Conservation (phyloP, 2,113 vertebrate species). For the Macrotis lagotis region DNA sequence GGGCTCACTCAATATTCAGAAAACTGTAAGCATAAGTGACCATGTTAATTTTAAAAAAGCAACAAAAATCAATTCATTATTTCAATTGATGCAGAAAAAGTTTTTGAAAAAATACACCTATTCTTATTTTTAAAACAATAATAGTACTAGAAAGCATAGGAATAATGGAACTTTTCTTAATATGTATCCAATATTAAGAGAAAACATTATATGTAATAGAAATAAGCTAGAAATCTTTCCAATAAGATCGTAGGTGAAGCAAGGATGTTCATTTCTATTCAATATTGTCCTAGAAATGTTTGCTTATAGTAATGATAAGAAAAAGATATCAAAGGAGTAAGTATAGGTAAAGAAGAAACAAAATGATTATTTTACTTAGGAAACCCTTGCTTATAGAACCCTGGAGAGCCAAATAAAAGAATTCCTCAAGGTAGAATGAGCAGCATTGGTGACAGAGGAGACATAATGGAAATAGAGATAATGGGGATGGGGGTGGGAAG, state of each 20-base stretch:
- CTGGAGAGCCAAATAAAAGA: neutral
- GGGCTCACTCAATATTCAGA: neutral
- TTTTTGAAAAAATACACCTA: neutral
- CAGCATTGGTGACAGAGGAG: neutral
- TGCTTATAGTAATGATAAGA: neutral
- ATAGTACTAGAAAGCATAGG: neutral
- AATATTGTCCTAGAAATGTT: neutral
- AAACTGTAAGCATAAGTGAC: neutral
- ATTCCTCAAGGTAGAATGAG: neutral
- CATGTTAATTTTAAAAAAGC: neutral
- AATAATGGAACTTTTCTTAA: neutral
- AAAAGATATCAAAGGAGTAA: neutral
- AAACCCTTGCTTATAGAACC: too few species aligned
- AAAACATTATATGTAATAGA: neutral
- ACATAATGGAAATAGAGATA: too few species aligned
- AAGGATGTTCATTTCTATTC: neutral
- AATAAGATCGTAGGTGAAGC: neutral
- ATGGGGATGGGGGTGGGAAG: too few species aligned
- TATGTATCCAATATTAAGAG: neutral
- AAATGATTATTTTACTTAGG: neutral
- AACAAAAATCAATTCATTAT: neutral
- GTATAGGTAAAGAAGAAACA: neutral
- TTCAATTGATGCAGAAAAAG: neutral
- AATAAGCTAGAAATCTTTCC: neutral
- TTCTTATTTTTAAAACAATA: neutral